These are phyloP conservation scores for Sarcophaga caerulescens DNA, from an alignment of 2,888 invertebrate species.

Conservation along the genomic window DNA sequence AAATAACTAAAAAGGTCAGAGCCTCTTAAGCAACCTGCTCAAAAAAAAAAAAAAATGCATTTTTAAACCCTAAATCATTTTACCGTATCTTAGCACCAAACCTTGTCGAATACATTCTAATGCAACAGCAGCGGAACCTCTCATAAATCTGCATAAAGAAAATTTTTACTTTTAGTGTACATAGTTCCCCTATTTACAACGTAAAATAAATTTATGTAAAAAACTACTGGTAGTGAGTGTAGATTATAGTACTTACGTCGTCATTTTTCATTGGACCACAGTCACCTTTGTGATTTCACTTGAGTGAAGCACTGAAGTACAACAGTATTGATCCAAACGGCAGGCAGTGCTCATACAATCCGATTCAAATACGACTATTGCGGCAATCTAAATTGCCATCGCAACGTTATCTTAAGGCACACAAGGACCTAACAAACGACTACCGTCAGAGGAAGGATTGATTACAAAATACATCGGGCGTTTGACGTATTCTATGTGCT, in stretches of 20 bases:
- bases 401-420: slow-evolving; percentile 94
- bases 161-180: slow-evolving; percentile 2
- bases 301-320: slow-evolving; percentile 89
- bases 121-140: not conserved
- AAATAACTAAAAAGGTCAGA: not conserved
- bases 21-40: slow-evolving; percentile 2
- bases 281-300: slow-evolving; percentile 95
- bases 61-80: too few species aligned
- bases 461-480: slow-evolving; percentile 94
- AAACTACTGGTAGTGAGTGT: not conserved
- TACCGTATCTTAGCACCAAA: slow-evolving; percentile 2
- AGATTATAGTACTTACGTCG: slow-evolving; percentile 87
- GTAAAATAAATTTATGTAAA: not conserved
- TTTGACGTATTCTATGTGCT: slow-evolving; percentile 94
- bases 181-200: not conserved
- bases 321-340: slow-evolving; percentile 92
- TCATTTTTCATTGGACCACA: slow-evolving; percentile 94
- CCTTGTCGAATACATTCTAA: slow-evolving; percentile 1
- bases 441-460: slow-evolving; percentile 83
- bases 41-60: slow-evolving; percentile 5
- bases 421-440: slow-evolving; percentile 87
- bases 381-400: slow-evolving; percentile 95
- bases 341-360: slow-evolving; percentile 87
- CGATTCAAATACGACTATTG: slow-evolving; percentile 89
- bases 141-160: slow-evolving; percentile 33